These are phyloP conservation scores for Coracopsis vasa DNA, from an alignment of 2,113 vertebrate genomes.

Conservation along the genomic window DNA sequence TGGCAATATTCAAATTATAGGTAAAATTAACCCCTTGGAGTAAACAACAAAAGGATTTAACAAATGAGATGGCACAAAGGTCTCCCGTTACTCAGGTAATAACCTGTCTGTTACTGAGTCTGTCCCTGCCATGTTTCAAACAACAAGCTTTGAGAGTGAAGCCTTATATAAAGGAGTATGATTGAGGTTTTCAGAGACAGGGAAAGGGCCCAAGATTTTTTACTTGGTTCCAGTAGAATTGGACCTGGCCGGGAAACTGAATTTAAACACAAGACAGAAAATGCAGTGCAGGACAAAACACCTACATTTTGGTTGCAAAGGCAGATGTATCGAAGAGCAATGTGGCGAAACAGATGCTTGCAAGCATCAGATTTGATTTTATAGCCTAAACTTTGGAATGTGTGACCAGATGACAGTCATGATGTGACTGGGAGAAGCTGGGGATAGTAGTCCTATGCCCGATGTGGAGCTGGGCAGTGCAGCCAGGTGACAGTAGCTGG, in stretches of 20 bases:
- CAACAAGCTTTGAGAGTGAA: background rate
- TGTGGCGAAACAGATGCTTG: background rate
- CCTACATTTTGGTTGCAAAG: background rate
- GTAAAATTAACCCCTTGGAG: slow-evolving; percentile 20
- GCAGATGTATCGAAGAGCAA: background rate
- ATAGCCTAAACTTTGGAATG: background rate
- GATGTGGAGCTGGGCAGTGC: background rate
- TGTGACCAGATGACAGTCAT: background rate
- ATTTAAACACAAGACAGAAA: background rate
- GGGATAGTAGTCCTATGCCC: background rate
- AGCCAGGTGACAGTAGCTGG: background rate
- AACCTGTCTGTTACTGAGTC: background rate
- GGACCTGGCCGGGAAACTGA: background rate
- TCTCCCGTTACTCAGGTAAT: background rate
- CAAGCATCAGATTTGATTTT: background rate
- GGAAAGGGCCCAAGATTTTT: background rate
- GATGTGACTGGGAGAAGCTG: background rate
- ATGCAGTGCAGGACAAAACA: background rate
- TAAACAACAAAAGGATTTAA: background rate
- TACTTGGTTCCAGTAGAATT: background rate
- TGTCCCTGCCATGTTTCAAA: background rate
- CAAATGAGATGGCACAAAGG: background rate
- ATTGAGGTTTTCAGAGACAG: background rate
- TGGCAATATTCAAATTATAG: background rate
- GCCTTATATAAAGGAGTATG: background rate